Conservation (phyloP, 23 tunicate species). For the Botrylloides violaceus region DNA sequence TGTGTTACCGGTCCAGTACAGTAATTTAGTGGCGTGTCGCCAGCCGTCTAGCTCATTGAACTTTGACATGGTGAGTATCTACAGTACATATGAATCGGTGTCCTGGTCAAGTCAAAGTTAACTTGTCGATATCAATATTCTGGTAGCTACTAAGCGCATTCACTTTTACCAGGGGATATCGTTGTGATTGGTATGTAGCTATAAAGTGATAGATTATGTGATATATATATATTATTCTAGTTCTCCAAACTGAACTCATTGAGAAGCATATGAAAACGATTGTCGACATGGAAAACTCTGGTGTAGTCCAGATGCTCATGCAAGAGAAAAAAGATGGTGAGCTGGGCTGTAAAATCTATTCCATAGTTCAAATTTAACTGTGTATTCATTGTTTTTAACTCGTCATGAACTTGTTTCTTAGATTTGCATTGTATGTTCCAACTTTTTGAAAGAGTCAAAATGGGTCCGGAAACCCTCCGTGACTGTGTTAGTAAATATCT, state of each 20-base stretch:
- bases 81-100: too few species aligned
- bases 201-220: too few species aligned
- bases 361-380: not conserved
- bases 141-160: too few species aligned
- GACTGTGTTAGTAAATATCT: slow-evolving; percentile 76
- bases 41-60: not conserved
- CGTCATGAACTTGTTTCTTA: too few species aligned
- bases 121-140: too few species aligned
- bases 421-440: slow-evolving; percentile 90
- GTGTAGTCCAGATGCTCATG: slow-evolving; percentile 94
- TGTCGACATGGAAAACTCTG: slow-evolving; percentile 99
- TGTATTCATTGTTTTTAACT: too few species aligned
- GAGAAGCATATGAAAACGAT: slow-evolving; percentile 93
- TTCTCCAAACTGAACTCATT: slow-evolving; percentile 83
- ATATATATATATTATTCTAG: too few species aligned
- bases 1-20: not conserved
- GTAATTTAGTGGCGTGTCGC: not conserved
- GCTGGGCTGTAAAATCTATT: not conserved
- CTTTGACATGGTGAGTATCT: not conserved
- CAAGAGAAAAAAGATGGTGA: slow-evolving; percentile 90
- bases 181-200: too few species aligned
- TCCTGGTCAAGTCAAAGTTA: too few species aligned
- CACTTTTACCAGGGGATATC: too few species aligned
- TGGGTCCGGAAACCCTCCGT: slow-evolving; percentile 62
- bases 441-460: slow-evolving; percentile 63